Percentiles rank a stretch among this genome's conserved stretches.
Evolutionary conservation across 2,888 invertebrate genomes (phyloP).

Genomic region (Invenusta paracnida): DNA sequence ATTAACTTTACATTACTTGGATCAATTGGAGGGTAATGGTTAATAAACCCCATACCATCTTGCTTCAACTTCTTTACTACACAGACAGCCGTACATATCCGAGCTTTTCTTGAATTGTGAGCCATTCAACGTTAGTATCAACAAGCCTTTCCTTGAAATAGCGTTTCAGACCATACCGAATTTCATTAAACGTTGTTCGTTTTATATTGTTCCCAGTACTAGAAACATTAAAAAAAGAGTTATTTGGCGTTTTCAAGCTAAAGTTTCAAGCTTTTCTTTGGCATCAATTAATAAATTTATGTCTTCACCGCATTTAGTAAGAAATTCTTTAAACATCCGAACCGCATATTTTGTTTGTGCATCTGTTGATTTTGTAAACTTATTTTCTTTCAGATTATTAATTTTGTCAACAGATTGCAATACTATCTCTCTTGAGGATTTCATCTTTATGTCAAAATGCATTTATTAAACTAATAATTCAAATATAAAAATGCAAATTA

Average conservation of each 20-base stretch:
- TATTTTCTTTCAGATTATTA: conserved; percentile 21
- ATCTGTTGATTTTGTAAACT: conserved; percentile 8
- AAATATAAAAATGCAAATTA: neutral
- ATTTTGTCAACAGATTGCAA: conserved; percentile 5
- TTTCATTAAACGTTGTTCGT: conserved; percentile 18
- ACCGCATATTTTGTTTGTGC: conserved; percentile 10
- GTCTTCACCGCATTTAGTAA: neutral
- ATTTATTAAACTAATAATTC: neutral
- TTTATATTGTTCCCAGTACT: neutral
- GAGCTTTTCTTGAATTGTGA: conserved; percentile 21
- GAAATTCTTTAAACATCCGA: conserved; percentile 1
- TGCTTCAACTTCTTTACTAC: conserved; percentile 23
- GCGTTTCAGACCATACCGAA: conserved; percentile 18
- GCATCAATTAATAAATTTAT: neutral
- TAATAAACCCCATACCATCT: neutral
- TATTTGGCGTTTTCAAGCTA: neutral
- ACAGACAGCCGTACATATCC: conserved; percentile 8
- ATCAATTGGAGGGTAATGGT: conserved; percentile 4
- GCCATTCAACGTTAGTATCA: neutral
- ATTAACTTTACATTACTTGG: neutral
- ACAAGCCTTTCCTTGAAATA: conserved; percentile 4
- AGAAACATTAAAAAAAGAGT: neutral
- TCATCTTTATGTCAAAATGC: conserved; percentile 18
- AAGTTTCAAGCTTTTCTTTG: neutral
- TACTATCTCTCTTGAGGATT: neutral